A percentile compares a stretch with the other conserved stretches of the same genome.
phyloP scores from a whole-genome alignment of 2,113 vertebrate species.

The Brachionichthys hirsutus region DNA sequence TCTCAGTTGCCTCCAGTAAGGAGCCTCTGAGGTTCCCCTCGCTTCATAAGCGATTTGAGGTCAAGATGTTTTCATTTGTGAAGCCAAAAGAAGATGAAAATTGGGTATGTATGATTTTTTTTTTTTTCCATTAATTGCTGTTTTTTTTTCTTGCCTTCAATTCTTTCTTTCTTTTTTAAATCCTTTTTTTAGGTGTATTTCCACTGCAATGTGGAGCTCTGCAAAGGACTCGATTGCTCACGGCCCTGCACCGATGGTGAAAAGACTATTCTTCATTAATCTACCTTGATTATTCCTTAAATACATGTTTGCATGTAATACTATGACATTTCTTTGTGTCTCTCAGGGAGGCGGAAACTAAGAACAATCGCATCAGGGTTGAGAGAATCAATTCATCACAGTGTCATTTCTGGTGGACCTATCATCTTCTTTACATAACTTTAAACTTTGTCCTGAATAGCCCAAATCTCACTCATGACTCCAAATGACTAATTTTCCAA shows the following conservation, averaged over 20 bases:
- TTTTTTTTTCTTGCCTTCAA: neutral
- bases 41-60: conserved; percentile 69
- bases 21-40: conserved; percentile 51
- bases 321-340: conserved; percentile 1
- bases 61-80: conserved; percentile 74
- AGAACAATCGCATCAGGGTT: too few relatives aligned
- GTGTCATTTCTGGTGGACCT: too few relatives aligned
- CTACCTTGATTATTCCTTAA: neutral
- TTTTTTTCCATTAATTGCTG: too few relatives aligned
- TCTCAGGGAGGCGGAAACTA: conserved; percentile 20
- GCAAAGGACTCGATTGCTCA: conserved; percentile 48
- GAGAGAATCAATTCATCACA: too few relatives aligned
- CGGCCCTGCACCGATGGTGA: conserved; percentile 44
- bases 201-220: conserved; percentile 55
- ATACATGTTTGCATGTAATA: too few relatives aligned
- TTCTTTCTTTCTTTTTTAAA: neutral
- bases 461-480: too few relatives aligned
- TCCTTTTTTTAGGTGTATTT: conserved; percentile 49
- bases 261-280: neutral
- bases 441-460: too few relatives aligned
- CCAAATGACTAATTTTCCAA: too few relatives aligned
- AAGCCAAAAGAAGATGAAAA: conserved; percentile 30
- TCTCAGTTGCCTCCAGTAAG: conserved; percentile 26
- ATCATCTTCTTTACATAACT: too few relatives aligned
- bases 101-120: conserved; percentile 19